Evolutionary conservation across 2,113 vertebrate genomes (phyloP), one percentile per base, ranked within the genome.

Genomic region (Perca fluviatilis): DNA sequence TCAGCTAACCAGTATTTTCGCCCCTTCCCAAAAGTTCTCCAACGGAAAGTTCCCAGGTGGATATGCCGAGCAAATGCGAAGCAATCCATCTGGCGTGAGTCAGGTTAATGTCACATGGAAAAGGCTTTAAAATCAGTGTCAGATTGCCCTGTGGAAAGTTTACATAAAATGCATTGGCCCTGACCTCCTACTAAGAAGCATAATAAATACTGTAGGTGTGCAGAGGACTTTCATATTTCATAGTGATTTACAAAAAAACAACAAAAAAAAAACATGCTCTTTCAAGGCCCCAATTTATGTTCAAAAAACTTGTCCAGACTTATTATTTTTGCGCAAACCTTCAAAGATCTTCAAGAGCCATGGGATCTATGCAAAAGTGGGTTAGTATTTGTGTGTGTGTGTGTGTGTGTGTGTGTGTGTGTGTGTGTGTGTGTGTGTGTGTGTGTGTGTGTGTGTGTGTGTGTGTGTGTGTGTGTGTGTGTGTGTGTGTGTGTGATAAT

Each of bases 281-380:
- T 60, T 36, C 21, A 61, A 36, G 51, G 46, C 25, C 8, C n/a
- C 3, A 13, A 65, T 65, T 49, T 40, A 65, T 30, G 30, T n/a
- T 73, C 6, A 23, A 33, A 61, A 62, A 68, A 33, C 16, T 10
- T 18, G 25, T 49, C 12, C 27, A 51, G 36, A 25, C 15, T 62
- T 47, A 60, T 53, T 74, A 50, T 2, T 0, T 60, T 43, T 40
- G 5, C 6, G 16, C 54, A 69, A 72, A 68, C 43, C 11, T 79
- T 68, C 8, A 49, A 64, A 74, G 63, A 53, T 65, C 62, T 64
- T 66, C n/a, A 19, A 57, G 60, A 65, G n/a, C 57, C 27, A 0
- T 2, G 23, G 70, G 47, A 80, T 23, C 33, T 3, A 23, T 63
- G 30, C 66, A 23, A 63, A 76, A 71, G 47, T 67, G 65, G 69